Base-by-base conservation (phyloP, 2,113 vertebrate genomes). In the Columba janthina region DNA sequence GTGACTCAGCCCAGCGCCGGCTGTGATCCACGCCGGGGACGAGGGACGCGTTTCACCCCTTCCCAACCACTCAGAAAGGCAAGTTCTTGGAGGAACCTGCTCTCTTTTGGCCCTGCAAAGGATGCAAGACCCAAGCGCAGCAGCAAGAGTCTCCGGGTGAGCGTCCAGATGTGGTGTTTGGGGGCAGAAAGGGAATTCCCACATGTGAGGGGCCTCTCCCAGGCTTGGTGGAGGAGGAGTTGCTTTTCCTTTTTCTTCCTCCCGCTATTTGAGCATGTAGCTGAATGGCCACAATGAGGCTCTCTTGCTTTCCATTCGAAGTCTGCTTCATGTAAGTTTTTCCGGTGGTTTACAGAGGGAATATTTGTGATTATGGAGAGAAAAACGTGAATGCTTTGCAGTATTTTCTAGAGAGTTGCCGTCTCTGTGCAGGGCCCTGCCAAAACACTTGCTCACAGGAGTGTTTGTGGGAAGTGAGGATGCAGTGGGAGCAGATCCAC, bases 1-100 rank as follows among this genome's bases (percentile, higher is more conserved):
- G 69, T 91, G 95, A 96, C 81, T 97, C 95, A 92, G 17, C 44
- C 44, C 44, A 10, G 44, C 44, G 5, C 44, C 36, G 75, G 91
- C 91, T 94, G 84, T 29, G 53, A 76, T 58, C 90, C 12, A n/a
- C 28, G 26, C 76, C 24, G 54, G 73, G 89, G 92, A 88, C 7
- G 22, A 89, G 74, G 46, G 73, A 77, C 12, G 85, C 24, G 72
- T 40, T 79, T 44, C 32, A 29, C 28, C 82, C 76, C 78, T 75
- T 78, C 65, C 88, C 44, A 31, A 80, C 14, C 13, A 85, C 62
- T 83, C 5, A 7, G 88, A 79, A 91, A 93, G 75, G 51, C 17
- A 25, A 81, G 56, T 88, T 87, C 65, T 44, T 71, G 46, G 66
- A 70, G 70, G 60, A 69, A 87, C 22, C 14, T 74, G 38, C 83